These are phyloP conservation scores for Urocynchramus pylzowi DNA, from an alignment of 2,113 vertebrate species.

Conservation along the genomic window DNA sequence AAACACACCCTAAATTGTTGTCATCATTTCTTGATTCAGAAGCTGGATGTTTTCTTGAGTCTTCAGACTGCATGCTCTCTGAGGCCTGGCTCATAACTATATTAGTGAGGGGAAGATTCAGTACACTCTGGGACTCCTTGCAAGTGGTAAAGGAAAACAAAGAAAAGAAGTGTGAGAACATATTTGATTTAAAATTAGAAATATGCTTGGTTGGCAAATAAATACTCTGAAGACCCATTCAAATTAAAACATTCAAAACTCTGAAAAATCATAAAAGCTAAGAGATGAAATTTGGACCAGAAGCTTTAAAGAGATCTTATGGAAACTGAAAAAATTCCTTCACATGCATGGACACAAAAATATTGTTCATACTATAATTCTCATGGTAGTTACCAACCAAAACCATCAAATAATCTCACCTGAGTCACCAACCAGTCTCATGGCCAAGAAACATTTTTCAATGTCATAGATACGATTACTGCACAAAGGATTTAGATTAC, in stretches of 20 bases:
- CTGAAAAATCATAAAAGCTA: not conserved
- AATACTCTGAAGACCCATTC: not conserved
- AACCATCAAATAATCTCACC: not conserved
- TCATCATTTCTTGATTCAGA: conserved; percentile 55
- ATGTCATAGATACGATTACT: not conserved
- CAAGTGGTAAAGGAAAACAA: not conserved
- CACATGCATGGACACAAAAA: not conserved
- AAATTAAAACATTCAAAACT: not conserved
- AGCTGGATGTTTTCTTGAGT: conserved; percentile 52
- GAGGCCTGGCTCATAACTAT: conserved; percentile 15
- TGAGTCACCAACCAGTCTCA: not conserved
- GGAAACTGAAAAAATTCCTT: not conserved
- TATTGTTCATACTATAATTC: not conserved
- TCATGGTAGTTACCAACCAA: not conserved
- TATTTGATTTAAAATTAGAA: not conserved
- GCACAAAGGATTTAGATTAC: not conserved
- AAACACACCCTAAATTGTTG: conserved; percentile 66
- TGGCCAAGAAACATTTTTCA: not conserved
- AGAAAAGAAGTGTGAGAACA: not conserved
- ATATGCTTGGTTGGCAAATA: not conserved
- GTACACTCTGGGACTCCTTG: conserved; percentile 69
- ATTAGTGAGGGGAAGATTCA: conserved; percentile 39
- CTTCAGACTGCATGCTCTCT: conserved; percentile 35
- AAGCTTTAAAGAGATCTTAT: not conserved
- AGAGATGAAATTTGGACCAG: not conserved